Evolutionary conservation across 2,888 invertebrate genomes (phyloP).

Genomic region (Noctua fimbriata): DNA sequence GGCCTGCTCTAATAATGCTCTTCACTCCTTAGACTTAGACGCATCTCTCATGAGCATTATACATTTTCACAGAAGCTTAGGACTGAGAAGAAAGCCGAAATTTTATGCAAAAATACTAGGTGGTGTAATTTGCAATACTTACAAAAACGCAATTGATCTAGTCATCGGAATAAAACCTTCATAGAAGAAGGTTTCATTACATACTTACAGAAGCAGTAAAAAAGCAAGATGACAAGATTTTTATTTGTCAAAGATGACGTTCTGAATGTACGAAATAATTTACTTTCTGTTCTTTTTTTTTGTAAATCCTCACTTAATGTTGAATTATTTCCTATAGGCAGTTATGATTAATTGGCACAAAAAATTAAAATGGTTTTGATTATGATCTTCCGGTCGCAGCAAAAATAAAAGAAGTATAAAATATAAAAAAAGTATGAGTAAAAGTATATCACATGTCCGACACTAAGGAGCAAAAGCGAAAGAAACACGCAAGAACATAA

Average conservation of each 20-base stretch:
- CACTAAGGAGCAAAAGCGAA: constrained; percentile 1
- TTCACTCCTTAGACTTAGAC: constrained; percentile 73
- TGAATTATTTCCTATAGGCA: constrained; percentile 27
- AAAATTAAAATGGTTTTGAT: constrained; percentile 31
- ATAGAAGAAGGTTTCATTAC: constrained; percentile 45
- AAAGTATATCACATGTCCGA: neutral
- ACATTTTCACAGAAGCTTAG: constrained; percentile 72
- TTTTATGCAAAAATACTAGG: constrained; percentile 73
- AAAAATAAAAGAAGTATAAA: neutral
- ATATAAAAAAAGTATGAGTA: constrained; percentile 1
- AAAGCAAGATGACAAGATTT: constrained; percentile 40
- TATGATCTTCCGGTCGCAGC: constrained; percentile 3
- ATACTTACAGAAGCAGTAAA: constrained; percentile 33
- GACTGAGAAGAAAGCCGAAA: constrained; percentile 69
- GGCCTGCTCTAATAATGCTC: constrained; percentile 63
- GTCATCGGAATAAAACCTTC: constrained; percentile 35
- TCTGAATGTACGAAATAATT: constrained; percentile 33
- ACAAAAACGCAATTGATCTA: constrained; percentile 72
- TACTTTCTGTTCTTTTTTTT: constrained; percentile 5
- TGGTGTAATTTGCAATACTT: constrained; percentile 74
- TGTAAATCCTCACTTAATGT: constrained; percentile 18
- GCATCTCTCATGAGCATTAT: constrained; percentile 82
- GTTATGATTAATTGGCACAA: constrained; percentile 14
- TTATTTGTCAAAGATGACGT: constrained; percentile 49
- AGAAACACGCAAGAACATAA: neutral